Evolutionary conservation across 2,113 vertebrate genomes (phyloP).

Genomic region (Corythoichthys haematopterus): DNA sequence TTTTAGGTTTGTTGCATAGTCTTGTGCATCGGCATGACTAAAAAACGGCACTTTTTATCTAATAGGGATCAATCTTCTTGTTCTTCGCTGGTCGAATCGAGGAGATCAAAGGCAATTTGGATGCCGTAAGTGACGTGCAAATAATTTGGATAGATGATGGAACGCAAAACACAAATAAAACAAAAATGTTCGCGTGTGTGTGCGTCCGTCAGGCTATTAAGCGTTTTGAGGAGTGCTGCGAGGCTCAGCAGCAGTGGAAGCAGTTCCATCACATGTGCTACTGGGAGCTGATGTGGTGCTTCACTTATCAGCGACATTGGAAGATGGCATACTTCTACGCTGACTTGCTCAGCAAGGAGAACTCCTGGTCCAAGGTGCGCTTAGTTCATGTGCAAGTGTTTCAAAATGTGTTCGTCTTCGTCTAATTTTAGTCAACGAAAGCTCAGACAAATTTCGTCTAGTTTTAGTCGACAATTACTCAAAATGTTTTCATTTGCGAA

Average conservation of each 20-base stretch:
- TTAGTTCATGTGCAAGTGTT: not conserved
- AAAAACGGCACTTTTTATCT: conserved; percentile 30
- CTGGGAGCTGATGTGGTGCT: conserved; percentile 99
- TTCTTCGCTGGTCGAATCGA: conserved; percentile 98
- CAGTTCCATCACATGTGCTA: conserved; percentile 99
- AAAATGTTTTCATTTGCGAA: too few species aligned
- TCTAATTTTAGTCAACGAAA: too few species aligned
- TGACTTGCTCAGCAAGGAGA: conserved; percentile 94
- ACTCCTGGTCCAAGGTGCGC: conserved; percentile 92
- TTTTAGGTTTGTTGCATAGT: not conserved
- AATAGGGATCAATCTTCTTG: conserved; percentile 94
- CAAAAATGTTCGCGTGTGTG: conserved; percentile 3
- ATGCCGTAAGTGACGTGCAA: conserved; percentile 75
- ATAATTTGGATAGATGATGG: not conserved
- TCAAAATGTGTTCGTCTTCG: too few species aligned
- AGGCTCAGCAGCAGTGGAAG: conserved; percentile 94
- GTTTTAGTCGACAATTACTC: too few species aligned
- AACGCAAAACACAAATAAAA: not conserved
- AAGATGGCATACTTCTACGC: conserved; percentile 98
- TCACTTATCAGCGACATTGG: conserved; percentile 94
- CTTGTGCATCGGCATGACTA: not conserved
- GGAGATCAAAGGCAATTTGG: conserved; percentile 93
- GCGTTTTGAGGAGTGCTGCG: conserved; percentile 90
- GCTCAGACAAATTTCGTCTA: too few species aligned
- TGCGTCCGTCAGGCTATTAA: conserved; percentile 78